Base-by-base conservation (phyloP, 2,888 invertebrate genomes). In the Lepidocyrtoides sp. region DNA sequence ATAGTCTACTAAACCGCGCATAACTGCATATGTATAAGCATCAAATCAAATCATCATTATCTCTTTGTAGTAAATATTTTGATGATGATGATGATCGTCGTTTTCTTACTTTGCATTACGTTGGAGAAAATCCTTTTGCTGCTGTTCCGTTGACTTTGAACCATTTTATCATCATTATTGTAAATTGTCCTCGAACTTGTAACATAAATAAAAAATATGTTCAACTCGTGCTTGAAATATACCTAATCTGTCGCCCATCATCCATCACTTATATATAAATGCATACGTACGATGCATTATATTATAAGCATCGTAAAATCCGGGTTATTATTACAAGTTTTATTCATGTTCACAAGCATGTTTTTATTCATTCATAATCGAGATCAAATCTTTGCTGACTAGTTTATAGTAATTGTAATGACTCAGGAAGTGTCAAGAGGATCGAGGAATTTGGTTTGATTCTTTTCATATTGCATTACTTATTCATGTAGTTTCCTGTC, bases 11-110 rank as follows among this genome's bases (percentile, higher is more conserved):
- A 23, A 12, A 69, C 66, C 26, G 36, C 17, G 2, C 32, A 36
- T 36, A 29, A 69, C 36, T 36, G 1, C 26, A 29, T 63, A n/a
- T n/a, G n/a, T n/a, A 63, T n/a, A 69, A 69, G n/a, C 87, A 82
- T 89, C 89, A 89, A 83, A 89, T 89, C 89, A 89, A 89, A 89
- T 89, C 60, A 89, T 75, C 89, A 89, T 89, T 89, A 89, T 89
- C 82, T 75, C 48, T 44, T 51, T 51, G 12, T 23, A 23, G 48
- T 41, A 75, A 17, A 75, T 51, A n/a, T 54, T 17, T 66, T 36
- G 66, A 66, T 36, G 36, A 8, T 66, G 66, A 29, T 60, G 75
- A 75, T 75, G 44, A 48, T 75, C 75, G 8, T 26, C 44, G 51
- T 83, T 51, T 20, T 20, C 17, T 26, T 63, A 7, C 29, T 29